phyloP scores from a whole-genome alignment of 1,140 invertebrate genomes.

The Conus betulinus region DNA sequence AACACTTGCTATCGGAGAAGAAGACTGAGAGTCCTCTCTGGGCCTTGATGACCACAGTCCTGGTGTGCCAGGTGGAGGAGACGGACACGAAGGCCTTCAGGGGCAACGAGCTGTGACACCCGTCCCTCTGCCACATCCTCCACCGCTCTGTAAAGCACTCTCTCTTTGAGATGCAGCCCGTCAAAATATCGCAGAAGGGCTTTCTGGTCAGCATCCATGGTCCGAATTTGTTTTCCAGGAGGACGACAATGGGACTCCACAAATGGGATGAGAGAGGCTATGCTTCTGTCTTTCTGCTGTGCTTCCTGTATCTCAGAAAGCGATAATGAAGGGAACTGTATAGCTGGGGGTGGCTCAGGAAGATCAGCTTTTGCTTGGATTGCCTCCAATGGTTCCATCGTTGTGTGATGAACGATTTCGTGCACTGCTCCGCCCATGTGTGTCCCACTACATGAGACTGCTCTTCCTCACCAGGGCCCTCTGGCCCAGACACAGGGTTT shows the following conservation, averaged over 20 bases:
- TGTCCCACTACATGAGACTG: no score
- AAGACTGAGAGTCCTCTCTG: conserved; percentile 36
- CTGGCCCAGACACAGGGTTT: background rate
- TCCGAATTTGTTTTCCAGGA: background rate
- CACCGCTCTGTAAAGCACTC: conserved; percentile 19
- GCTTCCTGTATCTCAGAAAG: background rate
- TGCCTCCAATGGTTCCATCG: no score
- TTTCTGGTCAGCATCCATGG: background rate
- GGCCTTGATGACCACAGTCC: conserved; percentile 40
- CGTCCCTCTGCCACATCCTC: background rate
- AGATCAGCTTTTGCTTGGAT: no score
- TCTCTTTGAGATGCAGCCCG: background rate
- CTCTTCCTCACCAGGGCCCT: background rate
- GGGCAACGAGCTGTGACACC: conserved; percentile 36
- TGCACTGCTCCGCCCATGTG: no score
- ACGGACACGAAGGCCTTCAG: background rate
- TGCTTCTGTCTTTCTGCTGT: background rate
- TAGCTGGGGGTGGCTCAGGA: no score
- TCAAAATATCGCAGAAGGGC: background rate
- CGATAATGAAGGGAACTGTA: background rate
- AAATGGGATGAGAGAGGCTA: background rate
- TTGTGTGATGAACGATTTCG: no score
- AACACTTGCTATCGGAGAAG: conserved; percentile 35
- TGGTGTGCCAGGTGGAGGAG: conserved; percentile 34
- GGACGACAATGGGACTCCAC: background rate